Evolutionary conservation across 1,140 invertebrate species (phyloP).

Genomic region (Camponotus vicinus): DNA sequence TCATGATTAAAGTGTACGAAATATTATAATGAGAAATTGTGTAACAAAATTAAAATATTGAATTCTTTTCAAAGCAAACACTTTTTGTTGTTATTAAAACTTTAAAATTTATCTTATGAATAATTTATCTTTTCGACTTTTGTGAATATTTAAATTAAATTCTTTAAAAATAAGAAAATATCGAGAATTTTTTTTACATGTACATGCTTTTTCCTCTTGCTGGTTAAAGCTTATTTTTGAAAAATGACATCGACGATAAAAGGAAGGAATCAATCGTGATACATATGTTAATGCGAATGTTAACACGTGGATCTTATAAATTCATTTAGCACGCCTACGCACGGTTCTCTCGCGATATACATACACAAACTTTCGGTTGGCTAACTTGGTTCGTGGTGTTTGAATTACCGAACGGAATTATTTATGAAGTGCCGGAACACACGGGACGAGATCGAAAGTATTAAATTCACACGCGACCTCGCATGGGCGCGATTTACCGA

Average conservation of each 20-base stretch:
- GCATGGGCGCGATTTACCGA: background rate
- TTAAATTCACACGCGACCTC: slow-evolving; percentile 36
- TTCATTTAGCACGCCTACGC: slow-evolving; percentile 64
- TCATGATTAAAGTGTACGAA: slow-evolving; percentile 44
- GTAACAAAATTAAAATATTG: background rate
- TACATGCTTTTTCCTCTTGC: background rate
- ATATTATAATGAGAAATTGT: slow-evolving; percentile 12
- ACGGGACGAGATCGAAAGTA: slow-evolving; percentile 27
- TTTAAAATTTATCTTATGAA: slow-evolving; percentile 4
- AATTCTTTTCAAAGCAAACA: background rate
- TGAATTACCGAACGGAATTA: slow-evolving; percentile 68
- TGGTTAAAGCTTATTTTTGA: background rate
- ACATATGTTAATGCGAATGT: slow-evolving; percentile 28
- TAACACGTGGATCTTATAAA: slow-evolving; percentile 36
- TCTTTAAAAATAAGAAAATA: background rate
- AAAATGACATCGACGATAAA: background rate
- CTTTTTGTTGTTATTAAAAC: slow-evolving; percentile 11
- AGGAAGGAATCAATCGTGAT: slow-evolving; percentile 52
- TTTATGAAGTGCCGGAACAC: slow-evolving; percentile 60
- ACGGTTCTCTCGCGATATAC: background rate
- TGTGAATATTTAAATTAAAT: background rate
- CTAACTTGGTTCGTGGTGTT: slow-evolving; percentile 17
- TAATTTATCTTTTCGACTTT: background rate
- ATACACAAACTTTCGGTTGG: slow-evolving; percentile 23
- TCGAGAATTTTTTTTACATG: background rate